A percentile compares a stretch with the other conserved stretches of the same genome.
These are phyloP conservation scores for Macrotus californicus DNA, from an alignment of 2,113 vertebrate species.

Conservation along the genomic window DNA sequence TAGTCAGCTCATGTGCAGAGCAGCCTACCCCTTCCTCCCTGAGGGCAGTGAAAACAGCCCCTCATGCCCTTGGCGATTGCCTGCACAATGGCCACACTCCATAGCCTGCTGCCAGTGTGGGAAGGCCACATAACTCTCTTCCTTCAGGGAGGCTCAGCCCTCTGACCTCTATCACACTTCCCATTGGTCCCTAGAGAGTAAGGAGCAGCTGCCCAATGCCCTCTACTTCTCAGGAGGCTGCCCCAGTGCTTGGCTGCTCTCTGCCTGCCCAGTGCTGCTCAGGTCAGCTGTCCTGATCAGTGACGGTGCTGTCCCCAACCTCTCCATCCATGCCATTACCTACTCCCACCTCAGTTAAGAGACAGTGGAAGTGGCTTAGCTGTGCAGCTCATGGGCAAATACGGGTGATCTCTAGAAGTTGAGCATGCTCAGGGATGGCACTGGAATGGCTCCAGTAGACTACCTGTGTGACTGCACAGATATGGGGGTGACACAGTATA, in stretches of 20 bases:
- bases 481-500: rapidly evolving
- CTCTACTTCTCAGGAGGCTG: rapidly evolving
- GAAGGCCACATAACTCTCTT: rapidly evolving
- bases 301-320: rapidly evolving
- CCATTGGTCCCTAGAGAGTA: rapidly evolving
- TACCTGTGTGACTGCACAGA: rapidly evolving
- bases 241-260: rapidly evolving
- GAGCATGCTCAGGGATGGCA: rapidly evolving
- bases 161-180: background rate
- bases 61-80: rapidly evolving
- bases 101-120: background rate
- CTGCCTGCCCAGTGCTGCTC: background rate
- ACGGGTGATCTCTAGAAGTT: rapidly evolving
- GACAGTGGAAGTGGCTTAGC: too few species aligned
- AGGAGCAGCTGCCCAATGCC: too few species aligned
- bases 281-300: background rate
- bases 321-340: background rate
- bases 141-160: background rate
- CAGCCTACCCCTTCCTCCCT: rapidly evolving
- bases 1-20: background rate
- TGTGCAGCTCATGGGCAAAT: background rate
- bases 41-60: background rate
- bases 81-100: rapidly evolving
- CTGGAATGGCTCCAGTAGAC: background rate
- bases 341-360: rapidly evolving